A percentile compares a stretch with the other conserved stretches of the same genome.
phyloP scores from a whole-genome alignment of 1,140 invertebrate species.

The Magallana ariakensis region DNA sequence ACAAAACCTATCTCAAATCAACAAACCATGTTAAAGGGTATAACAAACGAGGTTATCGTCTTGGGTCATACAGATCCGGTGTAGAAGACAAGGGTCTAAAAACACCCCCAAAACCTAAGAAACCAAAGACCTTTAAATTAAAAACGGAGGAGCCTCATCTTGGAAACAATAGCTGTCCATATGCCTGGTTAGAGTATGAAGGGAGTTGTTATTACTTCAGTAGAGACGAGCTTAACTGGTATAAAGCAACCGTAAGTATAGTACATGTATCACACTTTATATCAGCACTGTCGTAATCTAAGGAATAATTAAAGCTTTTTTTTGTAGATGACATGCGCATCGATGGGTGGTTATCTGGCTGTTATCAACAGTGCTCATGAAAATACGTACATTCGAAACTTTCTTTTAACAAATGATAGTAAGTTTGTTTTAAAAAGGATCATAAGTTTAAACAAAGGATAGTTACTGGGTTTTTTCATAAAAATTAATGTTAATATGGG shows the following conservation, averaged over 20 bases:
- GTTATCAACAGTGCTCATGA: constrained; percentile 7
- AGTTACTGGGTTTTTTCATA: not conserved
- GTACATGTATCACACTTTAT: too few species aligned
- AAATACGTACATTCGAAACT: not conserved
- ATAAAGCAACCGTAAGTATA: constrained; percentile 12
- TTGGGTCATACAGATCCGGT: not conserved
- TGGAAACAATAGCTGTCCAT: not conserved
- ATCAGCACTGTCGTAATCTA: too few species aligned
- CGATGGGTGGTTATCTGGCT: not conserved
- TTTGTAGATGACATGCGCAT: not conserved
- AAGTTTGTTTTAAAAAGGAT: not conserved
- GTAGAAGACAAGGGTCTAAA: not conserved
- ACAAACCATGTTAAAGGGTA: constrained; percentile 1
- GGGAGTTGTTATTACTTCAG: not conserved
- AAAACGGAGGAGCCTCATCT: not conserved
- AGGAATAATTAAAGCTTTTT: too few species aligned
- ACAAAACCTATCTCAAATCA: not conserved
- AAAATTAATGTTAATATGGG: too few species aligned
- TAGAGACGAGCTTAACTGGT: constrained; percentile 14
- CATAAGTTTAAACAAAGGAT: not conserved
- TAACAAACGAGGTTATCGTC: constrained; percentile 2
- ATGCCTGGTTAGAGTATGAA: constrained; percentile 16
- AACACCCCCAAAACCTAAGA: not conserved
- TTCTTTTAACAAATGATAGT: not conserved
- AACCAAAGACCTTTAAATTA: not conserved